Evolutionary conservation across 1,140 invertebrate species (phyloP), one percentile per base, ranked within the genome.

Genomic region (Drosophila ficusphila): DNA sequence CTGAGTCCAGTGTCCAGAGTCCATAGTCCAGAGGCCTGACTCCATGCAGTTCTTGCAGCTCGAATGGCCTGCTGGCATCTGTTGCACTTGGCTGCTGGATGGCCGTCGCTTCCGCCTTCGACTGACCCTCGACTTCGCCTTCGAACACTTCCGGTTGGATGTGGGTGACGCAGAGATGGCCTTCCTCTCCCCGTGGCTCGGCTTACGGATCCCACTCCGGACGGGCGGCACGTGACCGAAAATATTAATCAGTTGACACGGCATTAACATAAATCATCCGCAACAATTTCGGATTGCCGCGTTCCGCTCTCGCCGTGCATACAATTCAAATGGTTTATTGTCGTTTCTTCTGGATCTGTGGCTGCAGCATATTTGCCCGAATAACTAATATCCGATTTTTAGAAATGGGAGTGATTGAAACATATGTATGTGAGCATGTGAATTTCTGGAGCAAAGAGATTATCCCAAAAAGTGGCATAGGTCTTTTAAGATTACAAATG

Each of bases 181-280:
- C 39, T 53, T 39, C 27, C 29, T 76, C 49, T 76, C 49, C 62
- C 72, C 61, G 58, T 42, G 31, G 72, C 79, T 44, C 64, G 39
- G 36, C n/a, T 36, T 33, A 29, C 52, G 39, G 72, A 56, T 75
- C 68, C n/a, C n/a, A n/a, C n/a, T n/a, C n/a, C 54, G 82, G 68
- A 78, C 78, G 74, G 65, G 47, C 74, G 82, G 83, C 82, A 88
- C 82, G 82, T 88, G 82, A 88, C 82, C 82, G 42, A 88, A 88
- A 88, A 88, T 88, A 88, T 88, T 88, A 88, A 89, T 82, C 82
- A 88, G 82, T 89, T 86, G 69, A 82, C 83, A 89, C 76, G 83
- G 77, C 65, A 88, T 88, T 88, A 88, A 88, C 82, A 88, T 88
- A 88, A 88, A 88, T 88, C 82, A 88, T 88, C 70, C 74, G 82